Percentiles rank a stretch among this genome's conserved stretches.
phyloP scores from a whole-genome alignment of 2,888 invertebrate genomes.

The Coleophora flavipennella region DNA sequence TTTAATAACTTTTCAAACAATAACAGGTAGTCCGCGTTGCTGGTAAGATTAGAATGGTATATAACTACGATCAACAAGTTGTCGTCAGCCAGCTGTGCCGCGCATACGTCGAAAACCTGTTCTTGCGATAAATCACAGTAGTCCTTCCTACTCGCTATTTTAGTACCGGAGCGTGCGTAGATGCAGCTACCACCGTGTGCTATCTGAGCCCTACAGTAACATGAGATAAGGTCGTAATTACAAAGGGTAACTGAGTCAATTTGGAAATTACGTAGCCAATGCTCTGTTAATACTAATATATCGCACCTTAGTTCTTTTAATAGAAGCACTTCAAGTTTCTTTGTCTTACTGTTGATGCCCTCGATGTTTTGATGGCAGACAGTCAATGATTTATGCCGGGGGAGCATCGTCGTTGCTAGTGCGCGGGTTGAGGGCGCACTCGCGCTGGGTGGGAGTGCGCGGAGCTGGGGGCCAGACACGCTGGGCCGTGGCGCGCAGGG shows the following conservation, averaged over 20 bases:
- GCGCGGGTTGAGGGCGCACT: no score
- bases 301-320: not conserved
- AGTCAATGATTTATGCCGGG: no score
- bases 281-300: not conserved
- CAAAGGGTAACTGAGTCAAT: not conserved
- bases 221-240: not conserved
- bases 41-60: no score
- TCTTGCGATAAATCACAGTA: not conserved
- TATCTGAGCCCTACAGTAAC: not conserved
- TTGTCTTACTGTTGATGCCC: not conserved
- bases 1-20: not conserved
- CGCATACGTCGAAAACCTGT: no score
- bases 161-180: not conserved
- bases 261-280: not conserved
- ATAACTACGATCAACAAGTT: no score
- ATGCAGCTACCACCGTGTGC: constrained; percentile 2
- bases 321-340: not conserved
- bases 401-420: no score
- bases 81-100: no score
- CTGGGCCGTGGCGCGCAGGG: no score
- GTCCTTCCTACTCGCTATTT: not conserved
- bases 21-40: not conserved
- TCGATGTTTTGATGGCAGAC: constrained; percentile 1
- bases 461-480: no score
- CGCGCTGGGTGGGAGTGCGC: no score